Conservation (phyloP, 2,888 invertebrate genomes). For the Pristionchus entomophagus region DNA sequence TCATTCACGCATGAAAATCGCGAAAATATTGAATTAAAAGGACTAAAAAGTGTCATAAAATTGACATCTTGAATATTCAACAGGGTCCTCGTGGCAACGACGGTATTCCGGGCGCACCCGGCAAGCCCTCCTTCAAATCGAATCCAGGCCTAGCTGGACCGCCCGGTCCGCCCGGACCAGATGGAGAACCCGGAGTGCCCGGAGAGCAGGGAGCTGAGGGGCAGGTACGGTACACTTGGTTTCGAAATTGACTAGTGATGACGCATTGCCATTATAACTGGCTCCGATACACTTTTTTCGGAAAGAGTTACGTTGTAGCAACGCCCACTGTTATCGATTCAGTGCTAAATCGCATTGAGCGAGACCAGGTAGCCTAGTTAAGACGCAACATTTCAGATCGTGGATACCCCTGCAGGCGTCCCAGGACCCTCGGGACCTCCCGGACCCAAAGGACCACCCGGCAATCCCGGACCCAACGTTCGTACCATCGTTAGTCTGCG, state of each 20-base stretch:
- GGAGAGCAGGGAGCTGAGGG: slow-evolving; percentile 29
- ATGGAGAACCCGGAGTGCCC: background rate
- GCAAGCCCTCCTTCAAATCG: background rate
- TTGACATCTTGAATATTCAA: background rate
- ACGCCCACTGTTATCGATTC: background rate
- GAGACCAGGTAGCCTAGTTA: too few species aligned
- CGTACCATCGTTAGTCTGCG: background rate
- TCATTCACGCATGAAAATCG: too few species aligned
- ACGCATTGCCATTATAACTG: too few species aligned
- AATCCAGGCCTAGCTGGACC: background rate
- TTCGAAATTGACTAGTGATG: too few species aligned
- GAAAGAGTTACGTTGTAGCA: too few species aligned
- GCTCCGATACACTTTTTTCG: too few species aligned
- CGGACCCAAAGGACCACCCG: slow-evolving; percentile 13
- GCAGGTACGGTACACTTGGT: background rate
- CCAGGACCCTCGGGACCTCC: slow-evolving; percentile 22
- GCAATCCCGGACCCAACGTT: slow-evolving; percentile 15
- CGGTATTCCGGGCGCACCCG: slow-evolving; percentile 13
- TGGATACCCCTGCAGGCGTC: background rate
- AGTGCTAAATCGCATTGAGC: too few species aligned
- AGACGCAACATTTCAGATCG: background rate
- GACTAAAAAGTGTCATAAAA: background rate
- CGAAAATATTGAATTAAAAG: background rate
- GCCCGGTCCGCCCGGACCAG: slow-evolving; percentile 22
- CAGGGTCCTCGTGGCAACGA: slow-evolving; percentile 38